Evolutionary conservation across 2,797 vertebrate genomes (phyloP).

Genomic region (Tapera naevia): DNA sequence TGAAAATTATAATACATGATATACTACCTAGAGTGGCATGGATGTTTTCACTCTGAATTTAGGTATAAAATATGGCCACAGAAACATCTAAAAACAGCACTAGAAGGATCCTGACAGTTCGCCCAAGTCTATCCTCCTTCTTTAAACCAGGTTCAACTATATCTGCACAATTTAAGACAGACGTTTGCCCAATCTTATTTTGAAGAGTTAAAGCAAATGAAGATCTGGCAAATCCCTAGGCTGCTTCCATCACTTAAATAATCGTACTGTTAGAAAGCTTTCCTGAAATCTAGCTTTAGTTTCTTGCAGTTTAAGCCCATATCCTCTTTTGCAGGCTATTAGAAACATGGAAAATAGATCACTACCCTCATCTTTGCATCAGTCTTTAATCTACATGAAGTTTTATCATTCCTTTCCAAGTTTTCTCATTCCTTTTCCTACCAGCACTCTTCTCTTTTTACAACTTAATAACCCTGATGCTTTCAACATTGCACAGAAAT

Average conservation of each 20-base stretch:
- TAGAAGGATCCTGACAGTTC: neutral
- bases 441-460: neutral
- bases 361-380: neutral
- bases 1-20: neutral
- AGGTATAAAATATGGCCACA: neutral
- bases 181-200: neutral
- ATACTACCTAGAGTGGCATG: neutral
- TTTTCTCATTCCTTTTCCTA: neutral
- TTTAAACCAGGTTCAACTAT: neutral
- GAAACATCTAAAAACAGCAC: neutral
- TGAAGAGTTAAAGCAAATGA: neutral
- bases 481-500: slow-evolving; percentile 21
- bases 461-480: neutral
- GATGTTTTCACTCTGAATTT: neutral
- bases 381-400: neutral
- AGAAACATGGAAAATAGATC: neutral
- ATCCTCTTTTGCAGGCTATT: neutral
- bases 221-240: neutral
- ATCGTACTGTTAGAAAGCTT: neutral
- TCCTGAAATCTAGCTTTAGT: neutral
- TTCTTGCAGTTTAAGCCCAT: neutral
- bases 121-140: neutral
- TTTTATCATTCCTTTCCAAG: neutral
- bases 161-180: neutral
- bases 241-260: neutral